These are phyloP conservation scores for Drosophila carrolli DNA, from an alignment of 1,140 invertebrate species.

Conservation along the genomic window DNA sequence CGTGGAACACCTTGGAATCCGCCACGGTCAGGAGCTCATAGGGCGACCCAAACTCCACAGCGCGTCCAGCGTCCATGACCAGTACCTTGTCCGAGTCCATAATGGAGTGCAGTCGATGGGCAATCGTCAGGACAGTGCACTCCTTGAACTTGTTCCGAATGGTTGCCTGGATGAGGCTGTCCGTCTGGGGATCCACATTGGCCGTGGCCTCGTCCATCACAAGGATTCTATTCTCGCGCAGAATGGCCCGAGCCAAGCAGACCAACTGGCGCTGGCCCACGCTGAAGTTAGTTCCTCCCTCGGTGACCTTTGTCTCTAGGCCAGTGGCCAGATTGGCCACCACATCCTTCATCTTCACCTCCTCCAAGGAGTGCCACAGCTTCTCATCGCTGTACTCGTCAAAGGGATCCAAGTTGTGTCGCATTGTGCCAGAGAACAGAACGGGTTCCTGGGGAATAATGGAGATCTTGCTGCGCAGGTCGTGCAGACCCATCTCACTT, in stretches of 20 bases:
- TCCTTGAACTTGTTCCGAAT: slow-evolving; percentile 89
- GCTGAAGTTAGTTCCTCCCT: slow-evolving; percentile 92
- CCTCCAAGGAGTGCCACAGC: slow-evolving; percentile 92
- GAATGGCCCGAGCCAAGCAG: slow-evolving; percentile 91
- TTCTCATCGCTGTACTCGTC: slow-evolving; percentile 90
- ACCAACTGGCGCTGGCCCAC: slow-evolving; percentile 93
- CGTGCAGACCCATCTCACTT: slow-evolving; percentile 87
- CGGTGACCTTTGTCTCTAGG: slow-evolving; percentile 89
- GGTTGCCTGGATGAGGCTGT: slow-evolving; percentile 89
- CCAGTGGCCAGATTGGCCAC: slow-evolving; percentile 88
- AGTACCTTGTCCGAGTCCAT: slow-evolving; percentile 88
- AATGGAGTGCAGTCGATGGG: slow-evolving; percentile 92
- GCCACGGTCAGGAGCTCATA: slow-evolving; percentile 86
- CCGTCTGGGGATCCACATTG: slow-evolving; percentile 90
- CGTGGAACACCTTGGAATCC: slow-evolving; percentile 85
- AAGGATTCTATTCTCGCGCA: slow-evolving; percentile 91
- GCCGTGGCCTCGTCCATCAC: slow-evolving; percentile 90
- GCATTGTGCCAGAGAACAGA: slow-evolving; percentile 92
- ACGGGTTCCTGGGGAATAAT: slow-evolving; percentile 97
- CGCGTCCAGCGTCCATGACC: slow-evolving; percentile 87
- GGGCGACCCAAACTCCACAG: slow-evolving; percentile 89
- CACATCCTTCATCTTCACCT: slow-evolving; percentile 89
- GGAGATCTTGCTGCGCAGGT: slow-evolving; percentile 91
- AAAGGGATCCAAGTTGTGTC: slow-evolving; percentile 94
- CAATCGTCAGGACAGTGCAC: slow-evolving; percentile 94